phyloP scores from a whole-genome alignment of 1,140 invertebrate genomes.

The Bombus turneri region DNA sequence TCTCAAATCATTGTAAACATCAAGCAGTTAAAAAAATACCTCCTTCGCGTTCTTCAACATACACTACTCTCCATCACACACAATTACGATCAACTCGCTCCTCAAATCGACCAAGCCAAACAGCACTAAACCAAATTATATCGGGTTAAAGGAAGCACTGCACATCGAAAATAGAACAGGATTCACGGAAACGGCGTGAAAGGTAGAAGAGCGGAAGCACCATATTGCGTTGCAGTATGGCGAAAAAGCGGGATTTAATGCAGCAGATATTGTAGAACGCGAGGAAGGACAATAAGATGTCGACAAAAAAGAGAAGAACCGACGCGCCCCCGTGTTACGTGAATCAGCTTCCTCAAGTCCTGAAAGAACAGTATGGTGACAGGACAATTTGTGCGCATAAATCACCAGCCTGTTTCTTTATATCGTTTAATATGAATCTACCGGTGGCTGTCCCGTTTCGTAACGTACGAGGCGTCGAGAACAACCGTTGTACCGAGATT shows the following conservation, averaged over 20 bases:
- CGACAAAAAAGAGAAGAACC: conserved; percentile 63
- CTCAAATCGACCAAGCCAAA: no score
- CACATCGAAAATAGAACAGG: neutral
- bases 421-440: conserved; percentile 80
- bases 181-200: conserved; percentile 7
- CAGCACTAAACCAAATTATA: no score
- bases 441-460: conserved; percentile 64
- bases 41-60: neutral
- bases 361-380: conserved; percentile 74
- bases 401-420: conserved; percentile 80
- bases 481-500: conserved; percentile 75
- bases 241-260: conserved; percentile 72
- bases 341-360: conserved; percentile 36
- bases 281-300: conserved; percentile 64
- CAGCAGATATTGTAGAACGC: conserved; percentile 69
- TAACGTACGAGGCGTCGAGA: conserved; percentile 72
- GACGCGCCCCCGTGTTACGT: conserved; percentile 25
- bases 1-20: no score
- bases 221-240: conserved; percentile 59
- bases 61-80: no score
- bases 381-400: conserved; percentile 82
- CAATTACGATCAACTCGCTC: no score
- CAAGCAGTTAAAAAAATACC: neutral
- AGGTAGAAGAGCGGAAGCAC: conserved; percentile 22
- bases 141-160: no score